Base-by-base conservation (phyloP, 1,140 invertebrate species). In the Macrobrachium nipponense region DNA sequence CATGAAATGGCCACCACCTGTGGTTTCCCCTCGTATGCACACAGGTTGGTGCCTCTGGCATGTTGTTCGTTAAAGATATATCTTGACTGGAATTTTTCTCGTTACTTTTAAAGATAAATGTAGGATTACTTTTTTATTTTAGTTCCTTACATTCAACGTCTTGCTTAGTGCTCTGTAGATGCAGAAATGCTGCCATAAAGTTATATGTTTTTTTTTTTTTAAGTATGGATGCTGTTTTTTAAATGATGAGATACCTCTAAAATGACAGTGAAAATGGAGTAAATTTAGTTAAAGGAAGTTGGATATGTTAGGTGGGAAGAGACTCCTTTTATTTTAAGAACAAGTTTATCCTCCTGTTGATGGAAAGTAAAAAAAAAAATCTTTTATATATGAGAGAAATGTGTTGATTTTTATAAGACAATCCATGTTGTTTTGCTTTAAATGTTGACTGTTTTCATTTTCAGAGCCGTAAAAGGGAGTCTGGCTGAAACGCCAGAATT, bases 11-110 rank as follows among this genome's bases (percentile, higher is more conserved):
- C 97, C 0, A 91, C 94, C 75, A 92, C 96, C 43, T 98, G 97
- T 91, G 97, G 96, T 5, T 99, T 98, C 91, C 90, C 93, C 14
- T 95, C 96, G 0, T 99, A 97, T 91, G 95, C 96, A 36, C 96
- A 98, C 90, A 94, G 96, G 93, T 95, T 90, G 60, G 73, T 64
- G 51, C 51, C 12, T 51, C 8, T 51, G 51, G 12, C 12, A 51
- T 51, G 5, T 10, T 10, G 12, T 0, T 51, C 8, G 51, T 51
- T 6, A 51, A 51, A 51, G n/a, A n/a, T n/a, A 51, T 51, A 10
- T 6, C 5, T 51, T 12, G 0, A 51, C 51, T 12, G 51, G 51
- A 5, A 51, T 2, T 51, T 51, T 51, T 51, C 12, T 36, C 27
- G 4, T 12, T 51, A 51, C 51, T 10, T 51, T 51, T 51, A 36